phyloP scores from a whole-genome alignment of 2,797 vertebrate genomes.

The Meda fulgida region DNA sequence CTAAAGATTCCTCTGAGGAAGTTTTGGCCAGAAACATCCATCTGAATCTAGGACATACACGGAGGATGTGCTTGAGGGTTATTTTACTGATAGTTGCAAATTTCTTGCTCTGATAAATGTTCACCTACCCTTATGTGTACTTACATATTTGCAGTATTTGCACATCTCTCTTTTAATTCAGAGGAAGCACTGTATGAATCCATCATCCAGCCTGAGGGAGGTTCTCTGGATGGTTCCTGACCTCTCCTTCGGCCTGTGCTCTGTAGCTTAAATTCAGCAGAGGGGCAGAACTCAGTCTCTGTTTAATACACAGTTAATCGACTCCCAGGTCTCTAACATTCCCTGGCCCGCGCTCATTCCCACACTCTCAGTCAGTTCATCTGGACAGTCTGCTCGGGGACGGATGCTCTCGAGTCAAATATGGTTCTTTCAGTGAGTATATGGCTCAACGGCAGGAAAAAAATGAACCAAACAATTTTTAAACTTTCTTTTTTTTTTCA shows the following conservation, averaged over 20 bases:
- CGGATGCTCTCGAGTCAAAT: no score
- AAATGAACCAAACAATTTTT: no score
- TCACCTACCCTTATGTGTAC: slow-evolving; percentile 56
- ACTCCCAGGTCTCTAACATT: slow-evolving; percentile 62
- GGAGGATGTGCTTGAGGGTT: slow-evolving; percentile 50
- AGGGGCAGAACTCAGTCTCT: slow-evolving; percentile 60
- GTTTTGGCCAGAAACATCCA: background rate
- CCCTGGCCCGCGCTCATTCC: slow-evolving; percentile 56
- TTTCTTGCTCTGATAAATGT: slow-evolving; percentile 56
- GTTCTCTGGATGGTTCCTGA: slow-evolving; percentile 61
- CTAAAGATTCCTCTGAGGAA: background rate
- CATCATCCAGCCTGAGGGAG: slow-evolving; percentile 66
- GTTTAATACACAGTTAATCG: slow-evolving; percentile 75
- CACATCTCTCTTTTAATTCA: background rate
- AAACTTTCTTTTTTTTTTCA: no score
- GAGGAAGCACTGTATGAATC: slow-evolving; percentile 62
- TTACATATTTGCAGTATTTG: slow-evolving; percentile 58
- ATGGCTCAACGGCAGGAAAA: no score
- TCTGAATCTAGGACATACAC: slow-evolving; percentile 10
- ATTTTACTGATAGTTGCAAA: background rate
- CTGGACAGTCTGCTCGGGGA: background rate
- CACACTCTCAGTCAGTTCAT: slow-evolving; percentile 52
- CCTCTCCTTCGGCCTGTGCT: slow-evolving; percentile 66
- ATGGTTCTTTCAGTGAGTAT: no score
- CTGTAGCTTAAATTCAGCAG: slow-evolving; percentile 68